phyloP scores from a whole-genome alignment of 2,113 vertebrate species.

The Campylomormyrus tamandua region DNA sequence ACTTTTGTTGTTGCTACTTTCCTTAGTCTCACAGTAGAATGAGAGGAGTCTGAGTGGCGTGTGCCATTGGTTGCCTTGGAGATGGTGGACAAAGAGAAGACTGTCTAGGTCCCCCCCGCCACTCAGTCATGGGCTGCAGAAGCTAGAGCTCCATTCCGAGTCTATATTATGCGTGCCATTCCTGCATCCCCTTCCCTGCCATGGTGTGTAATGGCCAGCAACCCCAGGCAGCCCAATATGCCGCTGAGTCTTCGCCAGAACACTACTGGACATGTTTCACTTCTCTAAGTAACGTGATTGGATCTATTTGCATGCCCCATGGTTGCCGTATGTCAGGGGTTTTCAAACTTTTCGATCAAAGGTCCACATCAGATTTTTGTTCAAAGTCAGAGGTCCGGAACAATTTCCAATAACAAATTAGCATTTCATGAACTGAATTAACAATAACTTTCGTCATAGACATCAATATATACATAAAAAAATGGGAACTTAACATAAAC shows the following conservation, averaged over 20 bases:
- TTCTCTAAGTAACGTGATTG: background rate
- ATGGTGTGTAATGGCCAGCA: background rate
- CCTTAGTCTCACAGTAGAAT: background rate
- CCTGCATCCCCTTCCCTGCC: background rate
- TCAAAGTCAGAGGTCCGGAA: no score
- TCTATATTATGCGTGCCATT: background rate
- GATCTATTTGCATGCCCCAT: background rate
- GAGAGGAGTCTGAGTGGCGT: background rate
- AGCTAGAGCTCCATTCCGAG: background rate
- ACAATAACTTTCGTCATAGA: background rate
- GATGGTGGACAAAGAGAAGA: constrained; percentile 10
- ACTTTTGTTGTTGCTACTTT: constrained; percentile 1
- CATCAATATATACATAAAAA: background rate
- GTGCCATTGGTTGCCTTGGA: constrained; percentile 4
- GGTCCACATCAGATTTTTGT: background rate
- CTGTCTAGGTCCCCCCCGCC: background rate
- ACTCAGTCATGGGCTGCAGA: background rate
- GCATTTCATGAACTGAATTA: background rate
- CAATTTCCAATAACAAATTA: background rate
- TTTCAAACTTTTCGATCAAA: background rate
- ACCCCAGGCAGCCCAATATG: background rate
- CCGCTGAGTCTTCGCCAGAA: background rate
- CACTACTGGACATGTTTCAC: background rate
- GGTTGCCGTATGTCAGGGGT: background rate
- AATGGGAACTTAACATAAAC: background rate